Conservation (phyloP, 2,113 vertebrate species). For the Xiphias gladius region DNA sequence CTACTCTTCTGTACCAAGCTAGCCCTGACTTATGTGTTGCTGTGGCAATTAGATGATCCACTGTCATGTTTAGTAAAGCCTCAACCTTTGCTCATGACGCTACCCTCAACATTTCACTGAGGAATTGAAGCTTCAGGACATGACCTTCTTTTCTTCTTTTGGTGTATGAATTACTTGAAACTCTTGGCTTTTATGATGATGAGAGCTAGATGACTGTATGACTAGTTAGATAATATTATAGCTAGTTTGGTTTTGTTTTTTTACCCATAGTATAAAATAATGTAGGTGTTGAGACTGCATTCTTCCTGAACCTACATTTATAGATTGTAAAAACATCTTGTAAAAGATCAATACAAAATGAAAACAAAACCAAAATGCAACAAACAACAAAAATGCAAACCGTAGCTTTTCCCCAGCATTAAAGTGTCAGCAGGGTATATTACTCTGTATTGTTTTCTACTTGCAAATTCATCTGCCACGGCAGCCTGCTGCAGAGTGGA, state of each 20-base stretch:
- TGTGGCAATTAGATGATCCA: constrained; percentile 36
- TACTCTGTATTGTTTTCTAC: neutral
- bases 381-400: too few relatives aligned
- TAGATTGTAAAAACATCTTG: neutral
- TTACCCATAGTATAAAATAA: neutral
- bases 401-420: neutral
- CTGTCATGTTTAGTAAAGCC: constrained; percentile 32
- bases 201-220: too few relatives aligned
- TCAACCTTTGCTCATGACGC: constrained; percentile 17
- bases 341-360: neutral
- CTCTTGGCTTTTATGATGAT: neutral
- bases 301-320: neutral
- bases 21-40: constrained; percentile 28
- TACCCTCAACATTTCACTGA: constrained; percentile 11
- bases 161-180: constrained; percentile 7
- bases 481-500: too few relatives aligned
- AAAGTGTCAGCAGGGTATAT: neutral
- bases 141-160: constrained; percentile 6
- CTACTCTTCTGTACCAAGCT: constrained; percentile 9
- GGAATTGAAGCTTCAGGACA: neutral
- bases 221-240: neutral
- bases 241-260: neutral
- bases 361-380: neutral
- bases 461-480: too few relatives aligned
- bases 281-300: neutral